Base-by-base conservation (phyloP, 2,797 vertebrate species). In the Gobio occitaniae region DNA sequence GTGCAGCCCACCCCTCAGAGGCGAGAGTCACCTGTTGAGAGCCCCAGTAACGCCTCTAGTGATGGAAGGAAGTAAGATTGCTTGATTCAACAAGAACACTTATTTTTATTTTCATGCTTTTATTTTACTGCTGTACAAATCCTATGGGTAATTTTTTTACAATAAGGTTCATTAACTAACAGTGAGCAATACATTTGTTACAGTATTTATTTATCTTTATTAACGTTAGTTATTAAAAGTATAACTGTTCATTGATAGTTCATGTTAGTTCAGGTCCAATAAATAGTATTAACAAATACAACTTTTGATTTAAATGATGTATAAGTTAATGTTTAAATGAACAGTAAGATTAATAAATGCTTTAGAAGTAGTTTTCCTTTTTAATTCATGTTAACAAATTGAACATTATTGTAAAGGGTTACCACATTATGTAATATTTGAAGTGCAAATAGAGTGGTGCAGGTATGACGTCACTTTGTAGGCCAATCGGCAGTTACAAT, bases 1-100 rank as follows among this genome's bases (percentile, higher is more conserved):
- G 95, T 96, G 71, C 94, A 94, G 32, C 95, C 95, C 10, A 95
- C 94, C 5, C 94, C 93, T 59, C 95, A 95, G 86, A 93, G 84
- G 0, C 89, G 87, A 66, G 94, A 94, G 0, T 32, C 84, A 0
- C 1, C 84, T 0, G 89, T 90, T 4, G 95, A 96, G 66, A 95
- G 94, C 84, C 92, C 94, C 56, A 92, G 87, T 84, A 89, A 87
- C 7, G 90, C 92, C 56, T 92, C 69, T 15, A 0, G 90, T 2
- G 95, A 96, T 36, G 89, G 93, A 16, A 94, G 91, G 90, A 95
- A 95, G 93, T 95, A 93, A 88, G 94, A 85, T 13, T 71, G 8
- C 83, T 38, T 4, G 41, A 63, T 52, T 19, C 56, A 66, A 8
- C 13, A 76, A 66, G 29, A 44, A 9, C 36, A 78, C 3, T 48